Conservation (phyloP, 2,797 vertebrate genomes). For the Mareca strepera region DNA sequence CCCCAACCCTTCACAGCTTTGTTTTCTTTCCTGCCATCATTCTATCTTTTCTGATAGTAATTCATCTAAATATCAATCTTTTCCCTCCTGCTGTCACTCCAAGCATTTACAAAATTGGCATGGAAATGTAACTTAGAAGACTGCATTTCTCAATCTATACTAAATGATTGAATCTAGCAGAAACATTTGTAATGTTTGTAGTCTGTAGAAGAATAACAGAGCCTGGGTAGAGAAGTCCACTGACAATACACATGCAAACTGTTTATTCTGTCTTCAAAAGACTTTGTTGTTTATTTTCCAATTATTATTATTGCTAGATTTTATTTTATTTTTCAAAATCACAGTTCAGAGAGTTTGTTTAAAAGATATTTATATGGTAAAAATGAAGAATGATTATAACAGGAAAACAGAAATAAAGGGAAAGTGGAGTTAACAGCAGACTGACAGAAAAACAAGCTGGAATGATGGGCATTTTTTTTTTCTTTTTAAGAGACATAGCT, state of each 20-base stretch:
- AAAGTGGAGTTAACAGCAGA: background rate
- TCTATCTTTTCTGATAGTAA: background rate
- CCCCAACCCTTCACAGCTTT: background rate
- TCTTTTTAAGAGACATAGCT: background rate
- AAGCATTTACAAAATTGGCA: background rate
- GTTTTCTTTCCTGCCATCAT: background rate
- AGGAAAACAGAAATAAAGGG: background rate
- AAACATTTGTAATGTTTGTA: background rate
- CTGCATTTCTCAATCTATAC: background rate
- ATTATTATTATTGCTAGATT: background rate
- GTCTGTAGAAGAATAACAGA: background rate
- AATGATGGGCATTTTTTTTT: background rate
- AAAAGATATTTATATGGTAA: background rate
- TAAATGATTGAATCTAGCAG: background rate
- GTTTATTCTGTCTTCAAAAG: background rate
- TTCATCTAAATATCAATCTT: background rate
- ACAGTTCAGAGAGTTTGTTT: background rate
- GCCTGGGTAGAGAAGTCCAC: background rate
- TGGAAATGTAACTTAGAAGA: background rate
- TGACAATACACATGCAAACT: background rate
- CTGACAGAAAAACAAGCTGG: background rate
- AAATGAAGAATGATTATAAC: background rate
- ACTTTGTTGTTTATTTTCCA: background rate
- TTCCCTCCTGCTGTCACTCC: background rate
- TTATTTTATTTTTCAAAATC: rapidly evolving